A percentile compares a stretch with the other conserved stretches of the same genome.
Evolutionary conservation across 2,888 invertebrate genomes (phyloP).

Genomic region (Tenthredo distinguenda): DNA sequence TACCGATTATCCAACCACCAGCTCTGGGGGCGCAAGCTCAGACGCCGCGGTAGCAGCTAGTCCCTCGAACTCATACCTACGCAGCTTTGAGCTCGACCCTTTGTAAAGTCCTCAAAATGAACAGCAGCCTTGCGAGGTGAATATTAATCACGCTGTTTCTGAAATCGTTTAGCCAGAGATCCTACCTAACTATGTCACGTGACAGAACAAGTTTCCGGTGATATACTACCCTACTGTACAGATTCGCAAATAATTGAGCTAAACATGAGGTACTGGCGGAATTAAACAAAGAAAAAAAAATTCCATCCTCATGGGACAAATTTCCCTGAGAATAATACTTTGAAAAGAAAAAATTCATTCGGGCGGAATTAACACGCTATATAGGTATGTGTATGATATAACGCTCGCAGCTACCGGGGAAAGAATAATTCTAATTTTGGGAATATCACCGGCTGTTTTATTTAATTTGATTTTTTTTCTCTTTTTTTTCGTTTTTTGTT

Average conservation of each 20-base stretch:
- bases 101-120: constrained; percentile 38
- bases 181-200: not conserved
- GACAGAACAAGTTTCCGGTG: not conserved
- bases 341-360: not conserved
- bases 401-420: not conserved
- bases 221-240: not conserved
- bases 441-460: not conserved
- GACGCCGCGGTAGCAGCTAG: not conserved
- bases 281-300: not conserved
- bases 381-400: not conserved
- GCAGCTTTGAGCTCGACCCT: constrained; percentile 24
- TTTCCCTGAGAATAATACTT: not conserved
- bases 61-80: not conserved
- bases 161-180: constrained; percentile 3
- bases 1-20: constrained; percentile 15
- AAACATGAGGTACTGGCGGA: not conserved
- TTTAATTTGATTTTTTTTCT: not conserved
- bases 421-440: not conserved
- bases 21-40: not conserved
- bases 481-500: not conserved
- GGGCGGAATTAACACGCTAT: not conserved
- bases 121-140: constrained; percentile 10
- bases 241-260: not conserved
- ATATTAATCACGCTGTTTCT: constrained; percentile 25
- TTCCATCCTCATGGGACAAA: not conserved